Conservation (phyloP, 2,888 invertebrate genomes). For the Drosophila cognata region DNA sequence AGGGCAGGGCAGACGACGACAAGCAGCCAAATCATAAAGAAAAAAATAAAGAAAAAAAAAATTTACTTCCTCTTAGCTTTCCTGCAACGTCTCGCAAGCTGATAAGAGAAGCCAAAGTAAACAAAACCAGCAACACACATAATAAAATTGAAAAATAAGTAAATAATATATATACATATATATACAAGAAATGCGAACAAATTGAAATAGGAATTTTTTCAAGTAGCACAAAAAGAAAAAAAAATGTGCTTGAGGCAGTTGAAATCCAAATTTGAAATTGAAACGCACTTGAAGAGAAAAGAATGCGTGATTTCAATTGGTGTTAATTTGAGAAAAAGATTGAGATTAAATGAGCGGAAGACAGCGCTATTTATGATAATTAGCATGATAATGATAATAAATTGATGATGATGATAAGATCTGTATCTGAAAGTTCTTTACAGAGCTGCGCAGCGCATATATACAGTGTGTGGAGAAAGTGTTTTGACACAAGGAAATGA, state of each 20-base stretch:
- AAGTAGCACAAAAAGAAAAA: slow-evolving; percentile 18
- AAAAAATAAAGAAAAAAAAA: slow-evolving; percentile 39
- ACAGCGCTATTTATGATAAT: slow-evolving; percentile 21
- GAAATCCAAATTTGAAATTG: slow-evolving; percentile 64
- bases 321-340: slow-evolving; percentile 61
- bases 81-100: slow-evolving; percentile 14
- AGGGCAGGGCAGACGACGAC: slow-evolving; percentile 8
- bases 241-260: slow-evolving; percentile 65
- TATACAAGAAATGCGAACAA: slow-evolving; percentile 37
- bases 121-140: slow-evolving; percentile 20
- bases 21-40: slow-evolving; percentile 33
- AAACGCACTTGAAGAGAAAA: slow-evolving; percentile 63
- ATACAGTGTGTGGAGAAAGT: not conserved
- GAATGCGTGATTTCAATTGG: slow-evolving; percentile 60
- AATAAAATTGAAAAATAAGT: slow-evolving; percentile 23
- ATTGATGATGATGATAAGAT: slow-evolving; percentile 1
- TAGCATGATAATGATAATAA: slow-evolving; percentile 29
- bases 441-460: not conserved
- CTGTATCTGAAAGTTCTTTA: not conserved
- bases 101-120: slow-evolving; percentile 24
- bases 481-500: not conserved
- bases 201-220: slow-evolving; percentile 38
- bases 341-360: slow-evolving; percentile 24
- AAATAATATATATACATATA: not conserved
- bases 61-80: slow-evolving; percentile 68